A percentile compares a stretch with the other conserved stretches of the same genome.
These are phyloP conservation scores for Nymphalis io DNA, from an alignment of 1,140 invertebrate species.

Conservation along the genomic window DNA sequence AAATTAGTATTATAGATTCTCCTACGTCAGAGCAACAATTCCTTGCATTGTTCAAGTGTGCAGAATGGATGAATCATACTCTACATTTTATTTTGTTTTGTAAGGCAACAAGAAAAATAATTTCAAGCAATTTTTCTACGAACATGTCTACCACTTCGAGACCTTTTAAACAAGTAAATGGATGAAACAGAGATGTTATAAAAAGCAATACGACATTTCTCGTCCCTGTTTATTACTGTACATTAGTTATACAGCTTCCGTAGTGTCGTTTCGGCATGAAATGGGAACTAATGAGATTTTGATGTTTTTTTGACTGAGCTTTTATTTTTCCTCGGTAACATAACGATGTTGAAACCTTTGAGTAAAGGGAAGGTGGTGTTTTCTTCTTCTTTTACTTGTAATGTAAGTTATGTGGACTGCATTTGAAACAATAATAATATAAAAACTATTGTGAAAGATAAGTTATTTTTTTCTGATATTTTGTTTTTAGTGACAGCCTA, in stretches of 20 bases:
- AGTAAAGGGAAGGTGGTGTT: conserved; percentile 50
- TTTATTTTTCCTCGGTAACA: conserved; percentile 73
- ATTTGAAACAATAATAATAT: neutral
- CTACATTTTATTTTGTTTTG: too few species aligned
- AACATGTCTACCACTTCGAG: conserved; percentile 37
- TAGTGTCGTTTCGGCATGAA: conserved; percentile 79
- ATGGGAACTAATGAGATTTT: conserved; percentile 81
- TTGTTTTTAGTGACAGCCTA: too few species aligned
- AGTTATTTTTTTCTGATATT: too few species aligned
- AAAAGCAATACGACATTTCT: conserved; percentile 78
- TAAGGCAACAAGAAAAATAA: neutral
- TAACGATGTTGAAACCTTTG: conserved; percentile 59
- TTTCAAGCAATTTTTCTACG: neutral
- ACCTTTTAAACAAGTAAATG: conserved; percentile 75
- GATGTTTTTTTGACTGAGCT: conserved; percentile 80
- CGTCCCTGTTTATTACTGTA: conserved; percentile 78
- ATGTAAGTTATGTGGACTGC: neutral
- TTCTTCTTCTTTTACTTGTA: conserved; percentile 22
- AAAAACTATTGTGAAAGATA: neutral
- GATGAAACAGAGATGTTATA: conserved; percentile 74
- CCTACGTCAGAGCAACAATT: neutral
- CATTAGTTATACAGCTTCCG: conserved; percentile 80
- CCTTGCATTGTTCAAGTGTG: too few species aligned
- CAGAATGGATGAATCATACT: too few species aligned
- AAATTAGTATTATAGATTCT: too few species aligned